phyloP scores from a whole-genome alignment of 2,888 invertebrate genomes.

The Ophion ellenae region DNA sequence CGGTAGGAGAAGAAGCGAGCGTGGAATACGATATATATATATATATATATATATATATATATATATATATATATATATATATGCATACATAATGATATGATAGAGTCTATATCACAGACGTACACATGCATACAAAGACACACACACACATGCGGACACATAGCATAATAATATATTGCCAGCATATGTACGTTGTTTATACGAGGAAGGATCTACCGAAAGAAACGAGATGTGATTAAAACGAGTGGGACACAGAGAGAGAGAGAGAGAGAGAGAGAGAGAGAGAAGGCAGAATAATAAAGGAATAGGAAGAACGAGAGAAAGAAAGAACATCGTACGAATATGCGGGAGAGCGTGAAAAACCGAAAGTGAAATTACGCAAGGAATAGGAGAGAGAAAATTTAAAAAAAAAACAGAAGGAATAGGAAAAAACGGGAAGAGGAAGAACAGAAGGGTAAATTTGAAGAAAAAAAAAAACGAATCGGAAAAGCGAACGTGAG shows the following conservation, averaged over 20 bases:
- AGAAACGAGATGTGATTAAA: background rate
- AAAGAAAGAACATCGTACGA: too few relatives aligned
- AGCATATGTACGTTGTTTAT: conserved; percentile 82
- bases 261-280: too few relatives aligned
- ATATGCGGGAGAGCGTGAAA: background rate
- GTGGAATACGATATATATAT: conserved; percentile 77
- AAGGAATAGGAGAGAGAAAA: too few relatives aligned
- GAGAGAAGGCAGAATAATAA: too few relatives aligned
- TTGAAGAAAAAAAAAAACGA: background rate
- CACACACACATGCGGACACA: conserved; percentile 74
- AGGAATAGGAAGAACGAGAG: background rate
- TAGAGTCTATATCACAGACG: conserved; percentile 82
- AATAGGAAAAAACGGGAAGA: background rate
- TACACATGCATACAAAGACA: background rate
- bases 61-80: too few relatives aligned
- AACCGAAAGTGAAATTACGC: background rate
- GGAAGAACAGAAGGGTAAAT: background rate
- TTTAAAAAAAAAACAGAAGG: background rate
- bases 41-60: too few relatives aligned
- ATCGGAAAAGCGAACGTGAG: background rate
- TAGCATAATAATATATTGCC: conserved; percentile 84
- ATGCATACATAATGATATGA: too few relatives aligned
- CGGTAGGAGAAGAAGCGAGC: conserved; percentile 68
- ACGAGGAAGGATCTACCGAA: conserved; percentile 67
- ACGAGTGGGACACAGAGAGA: background rate